Evolutionary conservation across 2,113 vertebrate genomes (phyloP).

Genomic region (Rhea pennata): DNA sequence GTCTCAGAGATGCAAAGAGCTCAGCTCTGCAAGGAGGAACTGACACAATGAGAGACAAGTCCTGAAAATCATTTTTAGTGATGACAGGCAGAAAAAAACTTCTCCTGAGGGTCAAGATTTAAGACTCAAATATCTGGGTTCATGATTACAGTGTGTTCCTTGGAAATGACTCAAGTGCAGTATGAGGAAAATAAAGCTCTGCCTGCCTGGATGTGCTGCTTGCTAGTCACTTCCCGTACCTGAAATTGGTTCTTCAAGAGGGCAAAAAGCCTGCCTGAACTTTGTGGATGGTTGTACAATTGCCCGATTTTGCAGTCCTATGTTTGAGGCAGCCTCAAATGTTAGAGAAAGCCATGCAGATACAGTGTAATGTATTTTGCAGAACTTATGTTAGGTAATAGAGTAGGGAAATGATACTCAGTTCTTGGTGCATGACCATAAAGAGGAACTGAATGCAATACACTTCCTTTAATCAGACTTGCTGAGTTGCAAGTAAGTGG

Average conservation of each 20-base stretch:
- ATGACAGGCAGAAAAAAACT: neutral
- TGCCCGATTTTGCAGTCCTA: neutral
- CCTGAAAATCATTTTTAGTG: neutral
- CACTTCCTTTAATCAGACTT: neutral
- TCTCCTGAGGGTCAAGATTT: neutral
- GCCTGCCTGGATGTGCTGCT: neutral
- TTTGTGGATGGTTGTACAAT: neutral
- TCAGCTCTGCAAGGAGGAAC: neutral
- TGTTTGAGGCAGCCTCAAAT: neutral
- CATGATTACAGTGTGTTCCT: neutral
- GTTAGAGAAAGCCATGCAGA: neutral
- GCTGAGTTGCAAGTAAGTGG: neutral
- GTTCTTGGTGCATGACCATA: neutral
- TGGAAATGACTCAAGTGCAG: neutral
- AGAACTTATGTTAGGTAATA: neutral
- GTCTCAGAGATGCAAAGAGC: neutral
- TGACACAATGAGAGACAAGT: neutral
- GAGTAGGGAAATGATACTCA: neutral
- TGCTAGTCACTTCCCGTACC: neutral
- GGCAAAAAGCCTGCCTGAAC: neutral
- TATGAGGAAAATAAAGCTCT: neutral
- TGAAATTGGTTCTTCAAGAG: neutral
- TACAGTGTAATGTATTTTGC: neutral
- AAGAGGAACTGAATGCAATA: neutral
- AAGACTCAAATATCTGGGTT: neutral